These are phyloP conservation scores for Mobula hypostoma DNA, from an alignment of 2,113 vertebrate species.

Conservation along the genomic window DNA sequence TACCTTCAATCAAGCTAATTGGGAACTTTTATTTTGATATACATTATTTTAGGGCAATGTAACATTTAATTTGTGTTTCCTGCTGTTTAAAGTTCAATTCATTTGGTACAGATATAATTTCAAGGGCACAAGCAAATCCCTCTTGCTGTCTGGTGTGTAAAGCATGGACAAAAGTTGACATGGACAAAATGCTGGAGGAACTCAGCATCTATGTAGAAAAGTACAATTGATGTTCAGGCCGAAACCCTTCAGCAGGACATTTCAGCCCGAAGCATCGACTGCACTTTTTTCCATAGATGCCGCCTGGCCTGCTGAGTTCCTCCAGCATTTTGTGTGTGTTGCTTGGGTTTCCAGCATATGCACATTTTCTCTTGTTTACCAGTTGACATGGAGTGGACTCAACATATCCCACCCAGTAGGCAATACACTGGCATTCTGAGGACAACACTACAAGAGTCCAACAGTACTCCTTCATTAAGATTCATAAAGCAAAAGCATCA, in stretches of 20 bases:
- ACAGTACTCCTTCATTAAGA: not conserved
- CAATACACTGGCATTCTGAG: not conserved
- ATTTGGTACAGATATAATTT: not conserved
- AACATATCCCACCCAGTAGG: not conserved
- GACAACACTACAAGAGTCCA: not conserved
- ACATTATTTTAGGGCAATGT: not conserved
- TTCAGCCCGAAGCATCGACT: too few species aligned
- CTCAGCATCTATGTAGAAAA: too few species aligned
- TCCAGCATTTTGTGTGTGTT: too few species aligned
- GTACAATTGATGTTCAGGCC: too few species aligned
- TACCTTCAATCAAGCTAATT: not conserved
- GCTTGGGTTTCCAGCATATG: too few species aligned
- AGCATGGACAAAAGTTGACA: too few species aligned
- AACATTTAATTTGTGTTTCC: not conserved
- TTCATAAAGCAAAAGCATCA: not conserved
- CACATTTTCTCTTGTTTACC: too few species aligned
- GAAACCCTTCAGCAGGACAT: too few species aligned
- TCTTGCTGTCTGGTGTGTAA: not conserved
- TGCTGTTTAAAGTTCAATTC: not conserved
- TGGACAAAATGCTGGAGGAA: too few species aligned
- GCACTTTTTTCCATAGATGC: too few species aligned
- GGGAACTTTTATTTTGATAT: not conserved
- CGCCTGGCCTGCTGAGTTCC: too few species aligned
- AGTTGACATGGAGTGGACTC: not conserved
- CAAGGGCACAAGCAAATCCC: not conserved